A percentile compares a stretch with the other conserved stretches of the same genome.
These are phyloP conservation scores for Laticauda colubrina DNA, from an alignment of 2,113 vertebrate genomes.

Conservation along the genomic window DNA sequence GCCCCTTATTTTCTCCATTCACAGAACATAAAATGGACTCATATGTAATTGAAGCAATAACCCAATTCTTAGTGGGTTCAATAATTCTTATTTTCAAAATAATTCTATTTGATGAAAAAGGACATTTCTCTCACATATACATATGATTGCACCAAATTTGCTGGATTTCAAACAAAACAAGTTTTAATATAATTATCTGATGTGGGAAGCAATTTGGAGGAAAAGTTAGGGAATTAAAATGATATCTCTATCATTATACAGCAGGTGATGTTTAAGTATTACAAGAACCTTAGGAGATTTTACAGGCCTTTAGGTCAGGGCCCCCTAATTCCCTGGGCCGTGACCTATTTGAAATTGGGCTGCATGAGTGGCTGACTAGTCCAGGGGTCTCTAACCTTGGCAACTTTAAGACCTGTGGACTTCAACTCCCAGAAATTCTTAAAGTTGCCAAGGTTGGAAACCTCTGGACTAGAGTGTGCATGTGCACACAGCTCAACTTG, in stretches of 20 bases:
- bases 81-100: background rate
- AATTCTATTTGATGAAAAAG: background rate
- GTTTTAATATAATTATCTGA: background rate
- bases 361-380: background rate
- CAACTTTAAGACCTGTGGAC: no score
- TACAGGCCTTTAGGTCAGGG: background rate
- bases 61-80: background rate
- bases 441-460: no score
- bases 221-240: background rate
- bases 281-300: background rate
- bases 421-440: no score
- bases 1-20: background rate
- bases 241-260: background rate
- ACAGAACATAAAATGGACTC: background rate
- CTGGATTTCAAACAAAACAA: background rate
- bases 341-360: background rate
- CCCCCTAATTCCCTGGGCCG: background rate
- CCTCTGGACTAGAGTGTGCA: background rate
- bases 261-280: background rate
- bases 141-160: background rate
- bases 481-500: background rate
- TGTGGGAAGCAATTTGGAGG: background rate
- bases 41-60: accelerated
- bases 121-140: background rate
- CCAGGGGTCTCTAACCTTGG: no score